Base-by-base conservation (phyloP, 2,888 invertebrate genomes). In the Pegoplata infirma region DNA sequence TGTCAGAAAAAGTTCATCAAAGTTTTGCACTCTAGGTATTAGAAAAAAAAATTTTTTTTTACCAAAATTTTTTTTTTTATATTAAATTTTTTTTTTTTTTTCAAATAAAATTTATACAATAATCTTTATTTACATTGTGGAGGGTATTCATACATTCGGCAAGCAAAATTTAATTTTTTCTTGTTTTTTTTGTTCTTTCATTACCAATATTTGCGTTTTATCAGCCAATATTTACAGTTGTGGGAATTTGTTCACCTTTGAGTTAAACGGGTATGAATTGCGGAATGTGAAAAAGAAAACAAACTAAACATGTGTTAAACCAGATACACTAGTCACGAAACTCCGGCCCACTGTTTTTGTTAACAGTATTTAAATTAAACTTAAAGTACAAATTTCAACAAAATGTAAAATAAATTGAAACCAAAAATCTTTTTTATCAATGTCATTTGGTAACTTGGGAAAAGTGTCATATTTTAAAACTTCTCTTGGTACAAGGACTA, bases 101-200 rank as follows among this genome's bases (percentile, higher is more conserved):
- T n/a, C n/a, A n/a, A n/a, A n/a, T n/a, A n/a, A n/a, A n/a, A n/a
- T n/a, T n/a, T n/a, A n/a, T n/a, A n/a, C n/a, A n/a, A n/a, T n/a
- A n/a, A n/a, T n/a, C n/a, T n/a, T n/a, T n/a, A n/a, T n/a, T 32
- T 32, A 16, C 19, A 72, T 81, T n/a, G n/a, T n/a, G n/a, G n/a
- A n/a, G n/a, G n/a, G n/a, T n/a, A n/a, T n/a, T n/a, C n/a, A n/a
- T n/a, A n/a, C n/a, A n/a, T n/a, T n/a, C n/a, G n/a, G n/a, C n/a
- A n/a, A n/a, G n/a, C n/a, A n/a, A n/a, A n/a, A 81, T 68, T 73
- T 69, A 69, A 76, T 77, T 71, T 76, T 56, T 81, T 77, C 81
- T 82, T 83, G 77, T 82, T 83, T n/a, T 82, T 84, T 83, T 83
- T 81, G 81, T 81, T 81, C 76, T 73, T 81, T 80, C 64, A 75